A percentile compares a stretch with the other conserved stretches of the same genome.
phyloP scores from a whole-genome alignment of 2,113 vertebrate genomes.

The Xiphophorus hellerii region DNA sequence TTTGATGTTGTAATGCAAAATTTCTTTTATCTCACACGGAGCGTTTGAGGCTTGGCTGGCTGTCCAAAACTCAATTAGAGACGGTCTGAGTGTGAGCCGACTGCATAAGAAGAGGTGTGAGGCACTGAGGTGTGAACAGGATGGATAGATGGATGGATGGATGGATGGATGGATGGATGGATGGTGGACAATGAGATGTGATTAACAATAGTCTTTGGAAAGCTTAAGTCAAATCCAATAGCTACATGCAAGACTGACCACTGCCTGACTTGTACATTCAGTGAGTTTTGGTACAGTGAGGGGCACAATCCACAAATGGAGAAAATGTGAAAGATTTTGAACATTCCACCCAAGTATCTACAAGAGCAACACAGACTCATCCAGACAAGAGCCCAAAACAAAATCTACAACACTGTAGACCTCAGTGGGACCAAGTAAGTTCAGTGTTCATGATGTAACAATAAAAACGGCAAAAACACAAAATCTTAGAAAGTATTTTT shows the following conservation, averaged over 20 bases:
- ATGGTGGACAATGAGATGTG: neutral
- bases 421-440: neutral
- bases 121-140: constrained; percentile 44
- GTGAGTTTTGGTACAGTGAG: too few species aligned
- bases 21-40: constrained; percentile 67
- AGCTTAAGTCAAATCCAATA: too few species aligned
- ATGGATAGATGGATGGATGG: neutral
- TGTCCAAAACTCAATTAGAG: constrained; percentile 66
- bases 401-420: neutral
- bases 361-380: neutral
- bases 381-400: neutral
- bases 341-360: neutral
- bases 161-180: too few species aligned
- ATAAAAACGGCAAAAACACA: too few species aligned
- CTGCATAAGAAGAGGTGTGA: constrained; percentile 63
- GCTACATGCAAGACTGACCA: too few species aligned
- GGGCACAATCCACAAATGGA: too few species aligned
- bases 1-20: constrained; percentile 65
- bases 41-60: constrained; percentile 42
- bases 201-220: too few species aligned
- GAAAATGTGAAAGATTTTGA: too few species aligned
- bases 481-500: too few species aligned
- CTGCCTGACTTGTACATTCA: too few species aligned
- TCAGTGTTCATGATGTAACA: neutral
- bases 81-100: constrained; percentile 32